Conservation (phyloP, 2,888 invertebrate genomes). For the Trissoscelio sp. region DNA sequence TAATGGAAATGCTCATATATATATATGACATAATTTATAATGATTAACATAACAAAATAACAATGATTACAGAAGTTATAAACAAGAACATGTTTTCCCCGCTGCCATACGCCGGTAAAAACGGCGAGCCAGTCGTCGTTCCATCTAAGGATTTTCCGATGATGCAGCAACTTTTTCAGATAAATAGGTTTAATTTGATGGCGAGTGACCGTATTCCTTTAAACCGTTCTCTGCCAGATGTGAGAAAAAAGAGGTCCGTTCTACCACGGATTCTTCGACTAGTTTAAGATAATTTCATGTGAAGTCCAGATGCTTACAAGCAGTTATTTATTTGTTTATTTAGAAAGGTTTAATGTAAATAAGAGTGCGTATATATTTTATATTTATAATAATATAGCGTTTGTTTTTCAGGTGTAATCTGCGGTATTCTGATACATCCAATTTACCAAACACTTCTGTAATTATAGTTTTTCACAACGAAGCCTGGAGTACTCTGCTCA, state of each 20-base stretch:
- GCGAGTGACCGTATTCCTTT: constrained; percentile 95
- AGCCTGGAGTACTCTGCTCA: constrained; percentile 97
- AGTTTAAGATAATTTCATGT: constrained; percentile 25
- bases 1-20: too few species aligned
- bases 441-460: constrained; percentile 93
- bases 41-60: too few species aligned
- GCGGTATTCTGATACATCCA: constrained; percentile 85
- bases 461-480: constrained; percentile 99
- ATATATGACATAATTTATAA: neutral
- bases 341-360: too few species aligned
- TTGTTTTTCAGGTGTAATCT: constrained; percentile 69
- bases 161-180: constrained; percentile 91
- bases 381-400: constrained; percentile 47
- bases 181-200: constrained; percentile 94
- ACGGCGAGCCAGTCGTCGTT: constrained; percentile 91
- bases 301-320: neutral
- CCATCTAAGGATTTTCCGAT: constrained; percentile 89
- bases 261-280: constrained; percentile 15
- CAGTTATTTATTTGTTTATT: neutral
- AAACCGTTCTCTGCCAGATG: constrained; percentile 93
- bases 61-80: constrained; percentile 86
- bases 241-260: constrained; percentile 89
- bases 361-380: too few species aligned
- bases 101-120: constrained; percentile 89
- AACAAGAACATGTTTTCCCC: constrained; percentile 92